Evolutionary conservation across 2,888 invertebrate genomes (phyloP).

Genomic region (Limnephilus rhombicus): DNA sequence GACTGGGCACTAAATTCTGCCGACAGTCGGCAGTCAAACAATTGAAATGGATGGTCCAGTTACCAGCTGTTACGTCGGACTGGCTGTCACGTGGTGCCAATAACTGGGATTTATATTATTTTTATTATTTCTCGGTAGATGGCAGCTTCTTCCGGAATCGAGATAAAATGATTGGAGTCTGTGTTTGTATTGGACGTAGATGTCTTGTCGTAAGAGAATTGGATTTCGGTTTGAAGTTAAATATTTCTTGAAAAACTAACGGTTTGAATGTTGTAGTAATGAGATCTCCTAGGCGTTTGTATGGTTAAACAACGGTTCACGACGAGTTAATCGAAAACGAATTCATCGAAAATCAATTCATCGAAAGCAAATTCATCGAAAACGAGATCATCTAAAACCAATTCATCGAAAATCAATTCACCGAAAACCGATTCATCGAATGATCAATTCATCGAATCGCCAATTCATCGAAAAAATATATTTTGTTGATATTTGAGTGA

Average conservation of each 20-base stretch:
- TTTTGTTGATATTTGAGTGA: too few species aligned
- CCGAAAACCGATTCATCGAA: too few species aligned
- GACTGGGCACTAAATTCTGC: not conserved
- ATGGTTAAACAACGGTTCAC: too few species aligned
- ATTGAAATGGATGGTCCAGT: constrained; percentile 24
- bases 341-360: too few species aligned
- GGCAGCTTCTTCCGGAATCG: not conserved
- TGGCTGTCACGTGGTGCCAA: constrained; percentile 21
- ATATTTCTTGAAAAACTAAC: not conserved
- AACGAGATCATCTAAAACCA: too few species aligned
- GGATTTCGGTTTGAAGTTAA: not conserved
- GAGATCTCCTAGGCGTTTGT: too few species aligned
- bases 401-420: too few species aligned
- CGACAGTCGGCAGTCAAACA: not conserved
- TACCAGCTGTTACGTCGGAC: constrained; percentile 14
- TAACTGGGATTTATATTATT: constrained; percentile 37
- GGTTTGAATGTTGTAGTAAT: not conserved
- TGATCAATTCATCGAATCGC: too few species aligned
- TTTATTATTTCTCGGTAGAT: not conserved
- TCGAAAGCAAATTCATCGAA: too few species aligned
- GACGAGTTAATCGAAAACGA: too few species aligned
- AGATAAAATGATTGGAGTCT: too few species aligned
- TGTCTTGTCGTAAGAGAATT: not conserved
- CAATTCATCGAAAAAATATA: too few species aligned
- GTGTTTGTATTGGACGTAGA: not conserved